Evolutionary conservation across 2,113 vertebrate species (phyloP), one percentile per base, ranked within the genome.

Genomic region (Oncorhynchus kisutch): DNA sequence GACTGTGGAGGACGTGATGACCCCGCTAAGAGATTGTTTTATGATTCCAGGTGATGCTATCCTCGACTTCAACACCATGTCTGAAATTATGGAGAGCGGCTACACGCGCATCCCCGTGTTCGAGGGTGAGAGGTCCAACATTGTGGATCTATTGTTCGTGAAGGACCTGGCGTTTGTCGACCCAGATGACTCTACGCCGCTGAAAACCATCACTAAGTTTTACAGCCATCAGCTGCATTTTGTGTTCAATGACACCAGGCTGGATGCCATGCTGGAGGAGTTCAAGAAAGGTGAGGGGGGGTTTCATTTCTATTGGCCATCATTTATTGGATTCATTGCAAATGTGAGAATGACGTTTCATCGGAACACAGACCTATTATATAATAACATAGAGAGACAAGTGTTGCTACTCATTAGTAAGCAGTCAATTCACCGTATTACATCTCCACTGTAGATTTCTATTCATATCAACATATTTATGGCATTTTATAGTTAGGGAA

Each of bases 131-230:
- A 94, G 95, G 80, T 98, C 96, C 85, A 99, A 99, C 87, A 99
- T 99, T 0, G 97, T 98, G 86, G 98, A 99, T 89, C 92, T 97
- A 78, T 97, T 99, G 64, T 97, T 98, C 0, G 97, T 99, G 71
- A 99, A 99, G 90, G 98, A 99, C 93, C 87, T 99, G 94, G 98
- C 98, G 49, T 99, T 99, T 64, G 98, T 99, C 76, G 98, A 99
- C 87, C 97, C 98, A 0, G 97, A 99, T 59, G 98, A 99, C 87
- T 97, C 95, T 88, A 99, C 97, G 0, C 96, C 96, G 0, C 92
- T 99, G 79, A 99, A 99, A 92, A 99, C 98, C 80, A 99, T 99
- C 92, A 99, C 98, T 39, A 97, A 95, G 87, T 99, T 98, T 92
- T 99, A 99, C 93, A 99, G 97, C 91, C 98, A 99, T 59, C 95